Evolutionary conservation across 1,140 invertebrate species (phyloP).

Genomic region (Solen grandis): DNA sequence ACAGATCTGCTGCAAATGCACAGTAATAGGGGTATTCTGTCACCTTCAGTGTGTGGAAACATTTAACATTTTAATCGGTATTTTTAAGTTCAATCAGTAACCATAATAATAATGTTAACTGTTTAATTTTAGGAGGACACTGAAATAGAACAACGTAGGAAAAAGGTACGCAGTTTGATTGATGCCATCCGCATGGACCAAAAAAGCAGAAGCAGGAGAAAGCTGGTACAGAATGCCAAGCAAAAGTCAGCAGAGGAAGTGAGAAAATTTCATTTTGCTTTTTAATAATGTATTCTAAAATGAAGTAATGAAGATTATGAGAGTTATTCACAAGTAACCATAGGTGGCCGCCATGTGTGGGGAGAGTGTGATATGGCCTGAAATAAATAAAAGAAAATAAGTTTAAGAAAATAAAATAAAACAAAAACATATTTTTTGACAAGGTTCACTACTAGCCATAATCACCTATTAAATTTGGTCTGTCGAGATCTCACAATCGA

Average conservation of each 20-base stretch:
- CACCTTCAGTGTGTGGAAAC: too few species aligned
- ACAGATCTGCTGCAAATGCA: too few species aligned
- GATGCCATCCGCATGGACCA: too few species aligned
- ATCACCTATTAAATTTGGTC: neutral
- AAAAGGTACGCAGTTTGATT: too few species aligned
- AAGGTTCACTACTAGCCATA: neutral
- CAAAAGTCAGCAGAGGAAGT: neutral
- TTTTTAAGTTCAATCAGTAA: too few species aligned
- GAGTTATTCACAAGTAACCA: neutral
- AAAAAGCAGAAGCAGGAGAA: too few species aligned
- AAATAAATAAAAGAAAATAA: neutral
- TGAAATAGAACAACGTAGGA: too few species aligned
- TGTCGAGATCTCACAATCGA: neutral
- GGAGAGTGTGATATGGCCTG: neutral
- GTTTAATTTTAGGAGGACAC: too few species aligned
- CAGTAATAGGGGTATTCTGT: too few species aligned
- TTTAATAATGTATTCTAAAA: neutral
- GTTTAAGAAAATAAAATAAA: neutral
- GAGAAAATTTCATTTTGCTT: neutral
- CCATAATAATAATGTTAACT: too few species aligned
- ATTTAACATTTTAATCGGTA: too few species aligned
- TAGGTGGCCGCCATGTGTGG: neutral
- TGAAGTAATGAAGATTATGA: too few species aligned
- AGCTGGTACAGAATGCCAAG: neutral
- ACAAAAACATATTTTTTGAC: neutral